Evolutionary conservation across 2,888 invertebrate species (phyloP).

Genomic region (Nebria brevicollis): DNA sequence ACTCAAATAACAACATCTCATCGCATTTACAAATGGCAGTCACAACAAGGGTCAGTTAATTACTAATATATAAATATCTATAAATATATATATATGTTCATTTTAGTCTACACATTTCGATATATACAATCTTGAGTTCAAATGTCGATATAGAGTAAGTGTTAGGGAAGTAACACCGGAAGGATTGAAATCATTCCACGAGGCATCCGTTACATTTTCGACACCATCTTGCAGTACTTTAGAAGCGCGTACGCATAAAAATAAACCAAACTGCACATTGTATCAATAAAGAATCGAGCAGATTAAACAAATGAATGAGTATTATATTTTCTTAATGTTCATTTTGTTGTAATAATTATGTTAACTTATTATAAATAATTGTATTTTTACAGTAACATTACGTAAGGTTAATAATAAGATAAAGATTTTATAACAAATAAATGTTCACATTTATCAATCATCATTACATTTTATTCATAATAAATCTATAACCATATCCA

Average conservation of each 20-base stretch:
- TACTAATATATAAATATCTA: not conserved
- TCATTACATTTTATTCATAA: not conserved
- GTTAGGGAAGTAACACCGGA: conserved; percentile 61
- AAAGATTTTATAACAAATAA: not conserved
- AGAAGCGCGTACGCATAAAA: conserved; percentile 20
- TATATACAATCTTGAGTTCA: conserved; percentile 68
- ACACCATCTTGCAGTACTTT: conserved; percentile 65
- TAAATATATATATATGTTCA: not conserved
- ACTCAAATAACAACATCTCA: conserved; percentile 59
- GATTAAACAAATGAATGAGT: conserved; percentile 22
- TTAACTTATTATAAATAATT: conserved; percentile 37
- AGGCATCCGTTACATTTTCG: conserved; percentile 65
- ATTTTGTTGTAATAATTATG: conserved; percentile 43
- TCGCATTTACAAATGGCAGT: conserved; percentile 64
- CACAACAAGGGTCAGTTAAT: conserved; percentile 65
- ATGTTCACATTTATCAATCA: not conserved
- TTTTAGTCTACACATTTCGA: conserved; percentile 67
- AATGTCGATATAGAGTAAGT: conserved; percentile 68
- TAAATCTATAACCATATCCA: not conserved
- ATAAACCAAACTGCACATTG: conserved; percentile 39
- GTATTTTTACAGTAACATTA: not conserved
- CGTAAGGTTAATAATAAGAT: not conserved
- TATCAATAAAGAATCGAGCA: not conserved
- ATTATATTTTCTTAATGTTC: conserved; percentile 43
- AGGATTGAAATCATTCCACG: conserved; percentile 56